Conservation (phyloP, 2,888 invertebrate species). For the Stenolophus ochropezus region DNA sequence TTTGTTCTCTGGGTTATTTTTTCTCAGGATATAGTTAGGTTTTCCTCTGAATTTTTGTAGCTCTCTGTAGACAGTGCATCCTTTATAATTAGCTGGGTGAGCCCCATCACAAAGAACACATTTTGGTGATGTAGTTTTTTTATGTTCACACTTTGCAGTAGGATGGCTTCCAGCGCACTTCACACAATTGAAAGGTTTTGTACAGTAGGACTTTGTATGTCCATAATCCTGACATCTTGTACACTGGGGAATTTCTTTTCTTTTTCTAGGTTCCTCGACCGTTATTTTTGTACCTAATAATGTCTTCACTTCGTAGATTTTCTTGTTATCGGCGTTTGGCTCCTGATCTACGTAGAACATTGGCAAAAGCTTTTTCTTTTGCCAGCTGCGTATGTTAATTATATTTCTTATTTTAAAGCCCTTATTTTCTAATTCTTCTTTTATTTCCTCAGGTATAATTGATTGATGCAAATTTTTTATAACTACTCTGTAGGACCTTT, state of each 20-base stretch:
- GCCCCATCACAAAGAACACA: constrained; percentile 57
- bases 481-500: constrained; percentile 36
- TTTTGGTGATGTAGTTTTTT: constrained; percentile 45
- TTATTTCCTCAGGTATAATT: constrained; percentile 42
- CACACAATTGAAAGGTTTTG: constrained; percentile 57
- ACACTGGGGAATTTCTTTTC: too few species aligned
- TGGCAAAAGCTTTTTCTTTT: background rate
- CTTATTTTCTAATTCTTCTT: constrained; percentile 41
- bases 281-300: constrained; percentile 56
- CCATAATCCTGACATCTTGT: too few species aligned
- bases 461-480: constrained; percentile 60
- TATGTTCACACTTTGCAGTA: constrained; percentile 57
- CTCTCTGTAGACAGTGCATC: constrained; percentile 50
- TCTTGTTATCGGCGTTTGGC: background rate
- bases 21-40: too few species aligned
- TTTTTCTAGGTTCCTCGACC: constrained; percentile 62
- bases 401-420: background rate
- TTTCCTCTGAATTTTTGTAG: constrained; percentile 48
- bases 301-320: constrained; percentile 20
- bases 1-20: background rate
- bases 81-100: constrained; percentile 61
- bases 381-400: background rate
- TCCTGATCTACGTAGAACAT: background rate
- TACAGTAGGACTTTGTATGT: constrained; percentile 62
- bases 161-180: constrained; percentile 62